Conservation (phyloP, 2,113 vertebrate species). For the Poeciliopsis occidentalis region DNA sequence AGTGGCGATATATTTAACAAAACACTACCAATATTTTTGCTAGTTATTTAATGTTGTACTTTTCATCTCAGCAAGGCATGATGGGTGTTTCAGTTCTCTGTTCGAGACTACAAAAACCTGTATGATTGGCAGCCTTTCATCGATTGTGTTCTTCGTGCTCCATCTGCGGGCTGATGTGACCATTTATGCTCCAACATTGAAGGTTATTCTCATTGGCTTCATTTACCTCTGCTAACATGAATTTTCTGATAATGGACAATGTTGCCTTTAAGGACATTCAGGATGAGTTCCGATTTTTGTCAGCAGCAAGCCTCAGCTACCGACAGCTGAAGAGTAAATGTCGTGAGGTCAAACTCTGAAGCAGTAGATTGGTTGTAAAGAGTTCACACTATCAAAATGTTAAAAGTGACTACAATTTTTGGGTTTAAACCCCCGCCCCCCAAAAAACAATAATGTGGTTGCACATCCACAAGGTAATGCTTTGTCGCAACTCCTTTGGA, state of each 20-base stretch:
- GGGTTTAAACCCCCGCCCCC: no score
- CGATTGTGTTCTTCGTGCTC: constrained; percentile 29
- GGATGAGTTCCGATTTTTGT: constrained; percentile 49
- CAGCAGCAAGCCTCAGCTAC: constrained; percentile 59
- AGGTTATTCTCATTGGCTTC: constrained; percentile 12
- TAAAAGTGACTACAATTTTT: no score
- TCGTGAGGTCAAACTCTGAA: constrained; percentile 27
- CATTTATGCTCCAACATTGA: constrained; percentile 46
- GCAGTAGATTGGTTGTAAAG: background rate
- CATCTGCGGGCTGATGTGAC: constrained; percentile 28
- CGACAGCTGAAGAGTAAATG: constrained; percentile 32
- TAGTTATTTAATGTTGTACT: constrained; percentile 22
- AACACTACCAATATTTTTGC: constrained; percentile 16
- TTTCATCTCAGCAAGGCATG: constrained; percentile 65
- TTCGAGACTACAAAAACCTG: constrained; percentile 56
- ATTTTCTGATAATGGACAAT: constrained; percentile 37
- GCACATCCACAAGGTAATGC: background rate
- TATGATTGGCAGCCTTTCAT: constrained; percentile 69
- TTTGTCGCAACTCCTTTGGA: background rate
- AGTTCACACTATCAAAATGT: background rate
- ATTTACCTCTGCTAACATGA: constrained; percentile 31
- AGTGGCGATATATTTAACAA: constrained; percentile 21
- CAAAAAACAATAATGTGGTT: background rate
- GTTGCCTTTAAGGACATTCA: constrained; percentile 68
- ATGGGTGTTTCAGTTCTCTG: constrained; percentile 68